Base-by-base conservation (phyloP, 2,888 invertebrate species). In the Stomorhina lunata region DNA sequence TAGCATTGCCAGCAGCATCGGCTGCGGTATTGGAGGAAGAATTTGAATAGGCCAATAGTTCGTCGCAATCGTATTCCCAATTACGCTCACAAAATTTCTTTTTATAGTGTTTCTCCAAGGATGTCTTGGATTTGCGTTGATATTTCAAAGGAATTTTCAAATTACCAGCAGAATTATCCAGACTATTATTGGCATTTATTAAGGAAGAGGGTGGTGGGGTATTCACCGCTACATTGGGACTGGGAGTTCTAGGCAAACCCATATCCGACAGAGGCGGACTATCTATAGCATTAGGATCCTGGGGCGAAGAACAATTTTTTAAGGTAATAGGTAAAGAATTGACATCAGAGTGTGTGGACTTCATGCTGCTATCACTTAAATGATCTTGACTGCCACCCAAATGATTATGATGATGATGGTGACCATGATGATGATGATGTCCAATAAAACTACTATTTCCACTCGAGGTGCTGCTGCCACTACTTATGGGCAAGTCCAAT, bases 31-130 rank as follows among this genome's bases (percentile, higher is more conserved):
- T 80, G 15, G 81, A 83, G 12, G 85, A 84, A 7, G 88, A 87
- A 69, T 88, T 89, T 4, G 89, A 89, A 79, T 88, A 89, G 12
- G 88, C 86, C 79, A 90, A 63, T 59, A 89, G 68, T 37, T 90
- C 90, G 76, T 88, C 90, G 72, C 90, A 90, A 80, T 90, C 90
- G 77, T 89, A 91, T 92, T 93, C 94, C 95, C 95, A 89, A 92
- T 94, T 92, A 93, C 95, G 88, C 94, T 95, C 95, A 92, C 96
- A 96, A 92, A 95, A 95, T 88, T 96, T 96, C 92, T 96, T 96
- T 92, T 96, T 96, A 91, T 96, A 96, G 91, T 95, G 95, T 86
- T 94, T 94, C 73, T 91, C 91, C 40, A 88, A 88, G 0, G 92
- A 92, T 87, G 91, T 82, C 81, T 90, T 91, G 2, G 91, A 91